phyloP scores from a whole-genome alignment of 2,888 invertebrate species.

The Nomada lathburiana region DNA sequence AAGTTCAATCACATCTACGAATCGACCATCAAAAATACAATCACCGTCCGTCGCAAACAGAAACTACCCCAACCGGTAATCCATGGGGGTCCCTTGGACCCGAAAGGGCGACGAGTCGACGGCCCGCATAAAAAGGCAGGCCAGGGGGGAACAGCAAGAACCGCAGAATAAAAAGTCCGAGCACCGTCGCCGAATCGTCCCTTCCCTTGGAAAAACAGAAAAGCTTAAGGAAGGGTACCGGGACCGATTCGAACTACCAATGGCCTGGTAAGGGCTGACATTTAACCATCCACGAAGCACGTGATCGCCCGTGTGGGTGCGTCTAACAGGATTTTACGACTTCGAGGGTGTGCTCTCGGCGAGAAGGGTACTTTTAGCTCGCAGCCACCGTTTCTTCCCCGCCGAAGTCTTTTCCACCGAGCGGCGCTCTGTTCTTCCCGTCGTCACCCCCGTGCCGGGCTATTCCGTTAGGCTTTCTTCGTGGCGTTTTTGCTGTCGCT shows the following conservation, averaged over 20 bases:
- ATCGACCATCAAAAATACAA: too few species aligned
- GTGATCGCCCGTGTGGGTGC: slow-evolving; percentile 7
- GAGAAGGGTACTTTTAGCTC: neutral
- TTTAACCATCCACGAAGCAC: slow-evolving; percentile 44
- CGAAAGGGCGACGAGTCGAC: slow-evolving; percentile 1
- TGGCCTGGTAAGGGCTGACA: slow-evolving; percentile 34
- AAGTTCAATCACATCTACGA: too few species aligned
- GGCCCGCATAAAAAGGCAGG: neutral
- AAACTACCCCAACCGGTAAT: too few species aligned
- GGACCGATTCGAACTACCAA: slow-evolving; percentile 24
- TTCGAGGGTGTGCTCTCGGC: neutral
- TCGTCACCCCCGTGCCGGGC: slow-evolving; percentile 6
- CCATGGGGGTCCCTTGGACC: too few species aligned
- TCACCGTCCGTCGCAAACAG: too few species aligned
- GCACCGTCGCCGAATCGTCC: neutral
- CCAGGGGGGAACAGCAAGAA: neutral
- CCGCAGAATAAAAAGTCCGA: neutral
- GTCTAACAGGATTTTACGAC: slow-evolving; percentile 44
- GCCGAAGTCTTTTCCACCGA: neutral
- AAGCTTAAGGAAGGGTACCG: neutral
- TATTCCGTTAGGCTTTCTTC: slow-evolving; percentile 13
- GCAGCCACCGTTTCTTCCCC: neutral
- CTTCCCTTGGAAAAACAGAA: neutral
- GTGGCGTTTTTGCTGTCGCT: slow-evolving; percentile 45
- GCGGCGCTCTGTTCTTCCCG: neutral